Base-by-base conservation (phyloP, 2,113 vertebrate genomes). In the Dipodomys ordii region DNA sequence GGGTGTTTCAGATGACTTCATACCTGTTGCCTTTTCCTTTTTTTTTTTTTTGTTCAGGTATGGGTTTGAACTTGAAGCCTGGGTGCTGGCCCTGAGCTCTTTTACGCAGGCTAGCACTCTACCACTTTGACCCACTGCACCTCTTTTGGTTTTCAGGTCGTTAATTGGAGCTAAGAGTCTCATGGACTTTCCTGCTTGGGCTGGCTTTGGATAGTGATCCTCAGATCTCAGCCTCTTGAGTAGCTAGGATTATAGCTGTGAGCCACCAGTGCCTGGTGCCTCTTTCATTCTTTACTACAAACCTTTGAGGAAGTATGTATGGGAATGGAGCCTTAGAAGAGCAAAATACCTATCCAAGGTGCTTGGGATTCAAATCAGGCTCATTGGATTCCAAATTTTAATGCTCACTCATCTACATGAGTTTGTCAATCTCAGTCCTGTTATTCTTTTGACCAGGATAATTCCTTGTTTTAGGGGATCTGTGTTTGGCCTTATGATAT, bases 331-430 rank as follows among this genome's bases (percentile, higher is more conserved):
- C 69, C 82, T 74, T 19, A 20, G 64, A 69, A 71, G 25, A 53
- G 35, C 28, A 9, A 18, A 83, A 68, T 69, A 64, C 80, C 22
- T 83, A 9, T 44, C n/a, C 8, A 2, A 27, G 10, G 25, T 64
- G 30, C 20, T 5, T 62, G 44, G 65, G 27, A n/a, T 73, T 88
- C 79, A 81, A 28, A 12, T 57, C 16, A 4, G 30, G 10, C 19
- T 79, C 25, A 27, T 89, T 68, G 79, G 27, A 64, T 25, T 72
- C 49, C 57, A 57, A 39, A 4, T 46, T 46, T 71, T 35, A 32
- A 27, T 35, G 5, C 11, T 30, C 3, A 32, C 0, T 16, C 32
- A 3, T 6, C 3, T 64, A 3, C 13, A 15, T 5, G 9, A 39
- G 8, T 84, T 85, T 72, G 6, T 68, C 10, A 83, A 13, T 32